Base-by-base conservation (phyloP, 1,140 invertebrate genomes). In the Reticulitermes speratus region DNA sequence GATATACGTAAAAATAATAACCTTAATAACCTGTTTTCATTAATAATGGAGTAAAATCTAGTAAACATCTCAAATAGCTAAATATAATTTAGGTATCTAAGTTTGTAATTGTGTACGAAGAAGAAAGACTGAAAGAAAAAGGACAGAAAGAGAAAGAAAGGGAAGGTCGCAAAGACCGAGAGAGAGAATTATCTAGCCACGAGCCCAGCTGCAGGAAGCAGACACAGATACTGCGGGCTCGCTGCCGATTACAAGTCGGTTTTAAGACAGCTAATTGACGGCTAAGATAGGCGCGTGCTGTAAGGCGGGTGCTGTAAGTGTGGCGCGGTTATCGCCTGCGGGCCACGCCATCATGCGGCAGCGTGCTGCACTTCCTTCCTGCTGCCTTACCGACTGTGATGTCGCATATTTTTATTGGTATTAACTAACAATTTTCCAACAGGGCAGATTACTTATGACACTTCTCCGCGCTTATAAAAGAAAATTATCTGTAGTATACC, bases 201-300 rank as follows among this genome's bases (percentile, higher is more conserved):
- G 65, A 75, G 65, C n/a, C n/a, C 65, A 30, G 65, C 65, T 75
- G 65, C 65, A 75, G 65, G 65, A 75, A 75, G 14, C 65, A 75
- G 65, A 75, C 25, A 11, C 25, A 75, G 65, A 75, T 75, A 75
- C 8, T 8, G 14, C 25, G 25, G 65, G n/a, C 65, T 25, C 65
- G 65, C 16, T 75, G 8, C n/a, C n/a, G 65, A 75, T 75, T 75
- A 30, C 9, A 75, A 75, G n/a, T 75, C 65, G 8, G 25, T 14
- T 75, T 30, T 25, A 75, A 75, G 65, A 75, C 65, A 75, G n/a
- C 65, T 75, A 75, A 75, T 75, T 75, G 65, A 75, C 25, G 65
- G n/a, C 65, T 8, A 25, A 9, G n/a, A 75, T 11, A 30, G 25
- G 25, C 65, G 65, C n/a, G 65, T 30, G n/a, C 65, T 75, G 14